Base-by-base conservation (phyloP, 2,888 invertebrate genomes). In the Willowsia nigromaculata region DNA sequence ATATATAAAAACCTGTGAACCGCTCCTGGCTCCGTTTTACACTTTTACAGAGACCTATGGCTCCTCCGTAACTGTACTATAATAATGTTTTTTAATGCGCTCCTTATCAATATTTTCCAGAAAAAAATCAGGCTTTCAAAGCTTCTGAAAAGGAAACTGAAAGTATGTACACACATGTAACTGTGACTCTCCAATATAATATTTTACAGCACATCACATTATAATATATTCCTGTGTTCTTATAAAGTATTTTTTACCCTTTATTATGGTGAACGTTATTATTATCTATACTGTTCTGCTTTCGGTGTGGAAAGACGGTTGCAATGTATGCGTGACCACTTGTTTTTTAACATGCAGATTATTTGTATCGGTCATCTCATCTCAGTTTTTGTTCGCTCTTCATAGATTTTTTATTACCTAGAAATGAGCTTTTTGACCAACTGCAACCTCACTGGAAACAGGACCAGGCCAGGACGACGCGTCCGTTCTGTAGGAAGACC, bases 291-390 rank as follows among this genome's bases (percentile, higher is more conserved):
- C n/a, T 11, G 59, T 65, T 65, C n/a, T 1, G 13, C 25, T 56
- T 22, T 18, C 3, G n/a, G 22, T 1, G 30, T 43, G n/a, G 43
- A 43, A 43, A 13, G 47, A 27, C 76, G 76, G 76, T 76, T 76
- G 76, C 50, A 50, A 27, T 40, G 50, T 50, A 76, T n/a, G 13
- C 76, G 50, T 50, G 40, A 22, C 22, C 11, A 71, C 40, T 71
- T 40, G 0, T 25, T 37, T 71, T 83, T 4, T 76, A 76, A 76
- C 62, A 85, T 85, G 78, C 76, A 85, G 85, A 85, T 85, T 85
- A 85, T 85, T 85, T 85, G 85, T 85, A 85, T 85, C 85, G 50
- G 65, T 85, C 85, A 78, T 85, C 76, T 30, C 76, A 85, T 85
- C 85, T 78, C 76, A 74, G 27, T 37, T 71, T 84, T 53, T 30